Evolutionary conservation across 2,797 vertebrate genomes (phyloP).

Genomic region (Pseudomugil tenellus): DNA sequence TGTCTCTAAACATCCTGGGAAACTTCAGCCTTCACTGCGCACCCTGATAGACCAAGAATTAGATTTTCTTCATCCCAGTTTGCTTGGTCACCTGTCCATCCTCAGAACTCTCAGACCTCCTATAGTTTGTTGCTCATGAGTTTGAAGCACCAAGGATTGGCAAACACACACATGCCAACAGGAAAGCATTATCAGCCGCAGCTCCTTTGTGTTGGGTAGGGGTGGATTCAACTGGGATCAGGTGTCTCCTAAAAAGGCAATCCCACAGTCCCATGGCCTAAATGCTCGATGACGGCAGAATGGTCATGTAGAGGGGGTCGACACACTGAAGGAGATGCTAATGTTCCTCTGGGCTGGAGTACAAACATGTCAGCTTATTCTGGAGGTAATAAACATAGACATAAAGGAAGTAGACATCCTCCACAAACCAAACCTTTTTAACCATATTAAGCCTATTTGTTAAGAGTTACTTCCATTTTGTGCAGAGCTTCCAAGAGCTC

Average conservation of each 20-base stretch:
- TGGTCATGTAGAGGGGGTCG: conserved; percentile 37
- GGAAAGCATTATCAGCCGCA: conserved; percentile 71
- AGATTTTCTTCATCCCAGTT: neutral
- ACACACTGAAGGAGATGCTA: conserved; percentile 56
- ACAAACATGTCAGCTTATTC: conserved; percentile 71
- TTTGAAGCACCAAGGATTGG: conserved; percentile 16
- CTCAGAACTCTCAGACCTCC: neutral
- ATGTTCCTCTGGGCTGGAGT: conserved; percentile 48
- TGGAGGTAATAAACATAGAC: conserved; percentile 59
- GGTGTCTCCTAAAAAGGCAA: conserved; percentile 88
- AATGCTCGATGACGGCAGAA: conserved; percentile 50
- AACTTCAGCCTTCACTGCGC: conserved; percentile 6
- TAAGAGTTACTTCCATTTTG: conserved; percentile 14
- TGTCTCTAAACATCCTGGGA: conserved; percentile 18
- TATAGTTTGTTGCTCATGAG: conserved; percentile 23
- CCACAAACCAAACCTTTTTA: too few relatives aligned
- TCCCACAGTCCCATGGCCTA: conserved; percentile 59
- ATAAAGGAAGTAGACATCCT: conserved; percentile 53
- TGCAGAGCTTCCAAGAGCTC: neutral
- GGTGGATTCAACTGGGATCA: conserved; percentile 65
- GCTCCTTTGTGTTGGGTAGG: conserved; percentile 71
- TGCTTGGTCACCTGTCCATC: conserved; percentile 13
- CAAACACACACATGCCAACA: conserved; percentile 27
- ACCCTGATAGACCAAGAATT: neutral
- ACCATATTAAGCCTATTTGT: conserved; percentile 43